phyloP scores from a whole-genome alignment of 2,113 vertebrate species.

The Diadophis punctatus region DNA sequence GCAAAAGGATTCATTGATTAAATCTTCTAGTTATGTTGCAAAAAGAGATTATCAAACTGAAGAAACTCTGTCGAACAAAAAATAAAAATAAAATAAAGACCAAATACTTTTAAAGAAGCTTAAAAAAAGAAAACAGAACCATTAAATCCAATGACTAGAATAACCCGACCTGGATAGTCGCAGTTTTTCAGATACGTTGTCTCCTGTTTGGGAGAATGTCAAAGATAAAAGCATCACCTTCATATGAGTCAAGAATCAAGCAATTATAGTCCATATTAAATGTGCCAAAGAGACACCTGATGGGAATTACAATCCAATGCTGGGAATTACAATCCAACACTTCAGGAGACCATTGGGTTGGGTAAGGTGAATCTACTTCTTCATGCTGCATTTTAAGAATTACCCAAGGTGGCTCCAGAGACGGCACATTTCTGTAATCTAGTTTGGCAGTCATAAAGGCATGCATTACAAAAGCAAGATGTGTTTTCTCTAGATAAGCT shows the following conservation, averaged over 20 bases:
- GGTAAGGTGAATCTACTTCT: neutral
- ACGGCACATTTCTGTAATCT: neutral
- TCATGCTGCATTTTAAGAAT: neutral
- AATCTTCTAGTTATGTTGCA: neutral
- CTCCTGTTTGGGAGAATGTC: neutral
- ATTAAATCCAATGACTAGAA: neutral
- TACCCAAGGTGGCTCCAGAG: neutral
- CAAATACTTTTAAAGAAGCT: neutral
- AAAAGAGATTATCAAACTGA: neutral
- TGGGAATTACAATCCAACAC: neutral
- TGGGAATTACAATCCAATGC: neutral
- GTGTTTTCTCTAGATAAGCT: neutral
- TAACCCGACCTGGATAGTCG: rapidly evolving
- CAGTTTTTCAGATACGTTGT: neutral
- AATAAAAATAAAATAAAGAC: neutral
- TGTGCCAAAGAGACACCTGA: neutral
- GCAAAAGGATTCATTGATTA: neutral
- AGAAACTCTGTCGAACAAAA: neutral
- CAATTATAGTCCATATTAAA: neutral
- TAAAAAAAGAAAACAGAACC: neutral
- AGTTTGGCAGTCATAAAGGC: neutral
- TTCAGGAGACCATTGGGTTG: neutral
- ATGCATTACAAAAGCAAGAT: neutral
- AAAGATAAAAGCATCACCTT: neutral
- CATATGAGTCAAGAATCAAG: neutral